Evolutionary conservation across 2,113 vertebrate genomes (phyloP).

Genomic region (Coregonus clupeaformis): DNA sequence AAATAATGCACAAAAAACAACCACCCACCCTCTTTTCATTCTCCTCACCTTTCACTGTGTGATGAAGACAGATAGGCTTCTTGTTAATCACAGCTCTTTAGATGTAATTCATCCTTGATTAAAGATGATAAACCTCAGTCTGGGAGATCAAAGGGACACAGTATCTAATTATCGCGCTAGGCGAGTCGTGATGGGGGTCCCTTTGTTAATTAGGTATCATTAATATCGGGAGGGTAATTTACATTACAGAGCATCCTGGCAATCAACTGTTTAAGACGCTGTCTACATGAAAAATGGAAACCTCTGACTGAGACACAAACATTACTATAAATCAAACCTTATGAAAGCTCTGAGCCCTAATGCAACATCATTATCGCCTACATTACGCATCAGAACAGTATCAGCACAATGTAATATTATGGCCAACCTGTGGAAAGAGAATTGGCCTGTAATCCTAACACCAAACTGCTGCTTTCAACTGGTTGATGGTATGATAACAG

Average conservation of each 20-base stretch:
- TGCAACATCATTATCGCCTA: neutral
- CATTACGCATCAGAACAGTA: neutral
- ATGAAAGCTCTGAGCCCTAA: neutral
- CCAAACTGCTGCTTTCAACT: too few species aligned
- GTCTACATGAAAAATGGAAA: neutral
- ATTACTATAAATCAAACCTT: too few species aligned
- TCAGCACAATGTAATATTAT: neutral
- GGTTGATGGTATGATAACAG: too few species aligned
- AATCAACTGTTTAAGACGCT: neutral
- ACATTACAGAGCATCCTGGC: constrained; percentile 16
- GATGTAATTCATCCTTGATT: constrained; percentile 59
- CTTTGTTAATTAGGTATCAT: constrained; percentile 34
- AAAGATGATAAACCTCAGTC: constrained; percentile 43
- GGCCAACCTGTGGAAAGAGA: neutral
- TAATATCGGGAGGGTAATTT: constrained; percentile 33
- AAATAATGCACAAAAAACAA: constrained; percentile 2
- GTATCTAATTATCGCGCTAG: constrained; percentile 47
- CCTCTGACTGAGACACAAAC: too few species aligned
- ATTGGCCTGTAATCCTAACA: too few species aligned
- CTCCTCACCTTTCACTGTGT: constrained; percentile 5
- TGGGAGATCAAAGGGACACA: constrained; percentile 47
- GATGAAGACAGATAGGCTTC: constrained; percentile 20
- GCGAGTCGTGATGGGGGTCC: constrained; percentile 25
- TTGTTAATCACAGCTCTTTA: constrained; percentile 47
- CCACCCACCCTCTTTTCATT: constrained; percentile 15